phyloP scores from a whole-genome alignment of 2,888 invertebrate genomes.

The Scaeva pyrastri region DNA sequence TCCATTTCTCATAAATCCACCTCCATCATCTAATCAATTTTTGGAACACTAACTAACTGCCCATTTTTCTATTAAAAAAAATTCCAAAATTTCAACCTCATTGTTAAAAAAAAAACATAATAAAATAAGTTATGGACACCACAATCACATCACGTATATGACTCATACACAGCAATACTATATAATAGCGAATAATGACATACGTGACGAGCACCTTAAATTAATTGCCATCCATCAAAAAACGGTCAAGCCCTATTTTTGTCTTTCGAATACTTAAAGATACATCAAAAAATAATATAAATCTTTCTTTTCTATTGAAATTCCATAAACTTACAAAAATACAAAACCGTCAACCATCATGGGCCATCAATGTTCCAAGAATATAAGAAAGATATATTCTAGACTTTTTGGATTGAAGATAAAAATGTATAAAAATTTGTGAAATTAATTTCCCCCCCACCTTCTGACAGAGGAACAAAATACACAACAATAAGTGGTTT shows the following conservation, averaged over 20 bases:
- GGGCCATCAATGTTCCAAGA: conserved; percentile 34
- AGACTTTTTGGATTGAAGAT: conserved; percentile 24
- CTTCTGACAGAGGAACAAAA: background rate
- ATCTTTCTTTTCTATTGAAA: conserved; percentile 59
- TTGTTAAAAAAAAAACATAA: conserved; percentile 54
- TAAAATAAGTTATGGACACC: conserved; percentile 27
- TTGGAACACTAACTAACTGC: conserved; percentile 1
- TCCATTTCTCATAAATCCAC: conserved; percentile 28
- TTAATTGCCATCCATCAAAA: conserved; percentile 70
- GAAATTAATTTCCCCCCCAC: conserved; percentile 67
- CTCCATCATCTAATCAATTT: conserved; percentile 54
- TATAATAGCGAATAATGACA: conserved; percentile 73
- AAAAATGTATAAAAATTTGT: conserved; percentile 57
- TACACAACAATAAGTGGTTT: conserved; percentile 45
- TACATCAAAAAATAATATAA: conserved; percentile 11
- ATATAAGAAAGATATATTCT: conserved; percentile 20
- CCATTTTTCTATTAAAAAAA: conserved; percentile 8
- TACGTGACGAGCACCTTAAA: conserved; percentile 71
- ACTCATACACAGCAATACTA: conserved; percentile 68
- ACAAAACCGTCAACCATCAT: too few relatives aligned
- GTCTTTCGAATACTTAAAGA: background rate
- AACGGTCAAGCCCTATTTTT: conserved; percentile 47
- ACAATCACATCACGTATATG: conserved; percentile 58
- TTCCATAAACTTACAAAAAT: conserved; percentile 21
- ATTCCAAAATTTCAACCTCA: conserved; percentile 30